Evolutionary conservation across 2,888 invertebrate species (phyloP).

Genomic region (Drosophila emarginata): DNA sequence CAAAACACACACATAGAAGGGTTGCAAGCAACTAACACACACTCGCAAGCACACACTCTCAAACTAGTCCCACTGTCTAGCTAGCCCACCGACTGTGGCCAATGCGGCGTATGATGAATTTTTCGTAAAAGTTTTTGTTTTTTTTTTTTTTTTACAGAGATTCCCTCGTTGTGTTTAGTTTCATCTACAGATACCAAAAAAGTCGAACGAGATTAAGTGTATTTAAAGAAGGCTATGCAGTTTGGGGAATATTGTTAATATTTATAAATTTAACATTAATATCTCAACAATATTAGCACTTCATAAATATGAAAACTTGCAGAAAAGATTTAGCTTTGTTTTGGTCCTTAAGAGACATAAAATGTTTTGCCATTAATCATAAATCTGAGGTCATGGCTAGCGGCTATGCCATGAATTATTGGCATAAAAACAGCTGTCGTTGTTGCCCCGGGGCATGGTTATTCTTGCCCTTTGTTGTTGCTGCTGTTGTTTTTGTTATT

Average conservation of each 20-base stretch:
- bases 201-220: background rate
- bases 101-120: conserved; percentile 75
- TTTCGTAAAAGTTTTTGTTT: conserved; percentile 40
- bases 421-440: conserved; percentile 47
- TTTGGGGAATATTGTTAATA: background rate
- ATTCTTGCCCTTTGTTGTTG: background rate
- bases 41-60: background rate
- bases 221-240: background rate
- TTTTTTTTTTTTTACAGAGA: conserved; percentile 30
- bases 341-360: conserved; percentile 1
- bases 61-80: conserved; percentile 15
- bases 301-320: background rate
- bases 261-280: background rate
- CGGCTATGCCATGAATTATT: conserved; percentile 42
- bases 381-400: conserved; percentile 33
- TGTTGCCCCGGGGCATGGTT: background rate
- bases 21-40: conserved; percentile 20
- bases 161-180: conserved; percentile 12
- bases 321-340: background rate
- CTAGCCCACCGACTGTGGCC: conserved; percentile 48
- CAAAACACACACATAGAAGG: conserved; percentile 9
- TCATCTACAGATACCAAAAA: background rate
- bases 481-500: conserved; percentile 5
- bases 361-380: conserved; percentile 57
- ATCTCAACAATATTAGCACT: conserved; percentile 4